These are phyloP conservation scores for Ictidomys tridecemlineatus DNA, from an alignment of 2,113 vertebrate species.

Conservation along the genomic window DNA sequence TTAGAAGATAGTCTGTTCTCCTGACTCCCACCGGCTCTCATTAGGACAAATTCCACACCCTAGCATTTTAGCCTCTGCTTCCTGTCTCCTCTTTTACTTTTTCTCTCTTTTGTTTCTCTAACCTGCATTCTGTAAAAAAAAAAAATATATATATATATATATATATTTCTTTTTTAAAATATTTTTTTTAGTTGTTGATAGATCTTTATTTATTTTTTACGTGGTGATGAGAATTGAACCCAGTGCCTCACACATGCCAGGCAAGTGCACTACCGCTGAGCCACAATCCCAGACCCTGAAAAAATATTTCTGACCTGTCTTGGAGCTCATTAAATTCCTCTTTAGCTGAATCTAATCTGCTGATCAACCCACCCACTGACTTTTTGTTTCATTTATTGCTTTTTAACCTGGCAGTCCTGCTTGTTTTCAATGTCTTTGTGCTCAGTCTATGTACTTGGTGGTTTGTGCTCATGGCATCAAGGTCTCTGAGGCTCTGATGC, in stretches of 20 bases:
- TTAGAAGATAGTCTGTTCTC: not conserved
- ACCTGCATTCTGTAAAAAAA: not conserved
- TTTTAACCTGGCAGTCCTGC: not conserved
- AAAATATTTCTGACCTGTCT: not conserved
- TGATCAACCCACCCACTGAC: not conserved
- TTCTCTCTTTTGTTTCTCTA: not conserved
- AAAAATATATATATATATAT: no score
- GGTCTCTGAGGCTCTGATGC: not conserved
- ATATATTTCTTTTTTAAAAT: no score
- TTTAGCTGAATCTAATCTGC: not conserved
- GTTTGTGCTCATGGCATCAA: not conserved
- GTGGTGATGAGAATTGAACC: no score
- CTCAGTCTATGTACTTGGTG: not conserved
- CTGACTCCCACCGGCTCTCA: not conserved
- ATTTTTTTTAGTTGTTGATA: no score
- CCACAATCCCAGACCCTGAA: not conserved
- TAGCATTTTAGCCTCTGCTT: not conserved
- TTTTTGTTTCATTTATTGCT: conserved; percentile 1
- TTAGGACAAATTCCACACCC: not conserved
- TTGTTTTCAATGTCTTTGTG: not conserved
- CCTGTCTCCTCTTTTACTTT: not conserved
- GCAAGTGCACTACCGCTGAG: no score
- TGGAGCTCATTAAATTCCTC: conserved; percentile 1
- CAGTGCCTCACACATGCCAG: no score
- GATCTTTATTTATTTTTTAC: no score